Evolutionary conservation across 2,888 invertebrate genomes (phyloP).

Genomic region (Acanthosepion pharaonis): DNA sequence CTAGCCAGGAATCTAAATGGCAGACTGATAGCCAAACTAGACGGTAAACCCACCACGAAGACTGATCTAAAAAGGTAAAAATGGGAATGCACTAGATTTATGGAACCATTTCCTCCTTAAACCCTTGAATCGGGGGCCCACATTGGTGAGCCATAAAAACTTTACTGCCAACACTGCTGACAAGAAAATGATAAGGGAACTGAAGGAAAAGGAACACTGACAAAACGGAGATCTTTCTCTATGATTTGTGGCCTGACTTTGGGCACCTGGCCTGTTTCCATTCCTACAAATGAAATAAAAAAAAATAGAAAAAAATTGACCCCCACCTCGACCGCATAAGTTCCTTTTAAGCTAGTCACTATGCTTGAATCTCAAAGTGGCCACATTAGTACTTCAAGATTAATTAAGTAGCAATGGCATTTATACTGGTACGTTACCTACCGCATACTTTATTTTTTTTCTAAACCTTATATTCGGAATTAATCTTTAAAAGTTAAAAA

Average conservation of each 20-base stretch:
- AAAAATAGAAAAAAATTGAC: not conserved
- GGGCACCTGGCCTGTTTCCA: conserved; percentile 8
- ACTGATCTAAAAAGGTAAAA: not conserved
- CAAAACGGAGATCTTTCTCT: not conserved
- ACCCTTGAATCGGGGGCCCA: not conserved
- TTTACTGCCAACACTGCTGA: not conserved
- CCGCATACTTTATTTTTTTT: not conserved
- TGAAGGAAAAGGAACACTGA: not conserved
- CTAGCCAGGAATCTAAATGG: not conserved
- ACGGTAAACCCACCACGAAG: not conserved
- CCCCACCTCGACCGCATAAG: not conserved
- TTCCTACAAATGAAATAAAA: not conserved
- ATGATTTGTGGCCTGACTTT: not conserved
- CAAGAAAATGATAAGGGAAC: not conserved
- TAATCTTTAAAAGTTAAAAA: not conserved
- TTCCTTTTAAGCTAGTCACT: not conserved
- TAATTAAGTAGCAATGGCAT: not conserved
- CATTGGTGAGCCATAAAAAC: conserved; percentile 21
- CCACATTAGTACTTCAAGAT: not conserved
- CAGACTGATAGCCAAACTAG: not conserved
- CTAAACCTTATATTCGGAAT: not conserved
- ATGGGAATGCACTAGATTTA: conserved; percentile 22
- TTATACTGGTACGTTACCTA: not conserved
- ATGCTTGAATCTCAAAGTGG: not conserved
- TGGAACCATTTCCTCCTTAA: conserved; percentile 33